Conservation (phyloP, 2,113 vertebrate species). For the Pituophis catenifer region DNA sequence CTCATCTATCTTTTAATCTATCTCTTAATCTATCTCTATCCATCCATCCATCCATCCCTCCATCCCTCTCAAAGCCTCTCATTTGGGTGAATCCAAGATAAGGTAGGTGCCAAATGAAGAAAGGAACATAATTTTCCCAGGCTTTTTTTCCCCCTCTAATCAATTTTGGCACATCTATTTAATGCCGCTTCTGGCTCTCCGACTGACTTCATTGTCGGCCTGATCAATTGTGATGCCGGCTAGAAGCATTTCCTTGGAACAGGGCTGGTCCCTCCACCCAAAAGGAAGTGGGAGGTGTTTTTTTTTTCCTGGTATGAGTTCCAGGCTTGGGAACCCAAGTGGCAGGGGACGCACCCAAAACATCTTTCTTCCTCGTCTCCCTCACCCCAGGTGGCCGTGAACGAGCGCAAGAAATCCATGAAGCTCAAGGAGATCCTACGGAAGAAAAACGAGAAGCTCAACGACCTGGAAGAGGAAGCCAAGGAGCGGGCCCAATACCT, state of each 20-base stretch:
- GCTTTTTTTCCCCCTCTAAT: no score
- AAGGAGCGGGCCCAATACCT: slow-evolving; percentile 70
- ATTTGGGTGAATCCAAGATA: background rate
- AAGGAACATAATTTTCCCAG: background rate
- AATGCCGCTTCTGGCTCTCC: background rate
- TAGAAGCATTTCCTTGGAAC: background rate
- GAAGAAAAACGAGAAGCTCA: slow-evolving; percentile 68
- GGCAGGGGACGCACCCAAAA: rapidly evolving
- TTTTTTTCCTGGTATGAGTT: background rate
- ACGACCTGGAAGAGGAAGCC: slow-evolving; percentile 77
- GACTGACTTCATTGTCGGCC: background rate
- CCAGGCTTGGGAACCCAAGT: background rate
- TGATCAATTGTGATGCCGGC: background rate
- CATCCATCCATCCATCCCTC: no score
- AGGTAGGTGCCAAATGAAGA: background rate
- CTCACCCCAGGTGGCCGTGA: slow-evolving; percentile 65
- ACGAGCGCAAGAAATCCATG: slow-evolving; percentile 70
- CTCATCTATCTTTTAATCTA: no score
- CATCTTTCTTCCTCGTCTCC: background rate
- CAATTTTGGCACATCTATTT: background rate
- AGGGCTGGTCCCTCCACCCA: background rate
- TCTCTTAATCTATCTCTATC: no score
- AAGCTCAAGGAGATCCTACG: slow-evolving; percentile 68
- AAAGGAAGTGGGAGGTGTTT: background rate
- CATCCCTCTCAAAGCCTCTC: background rate